Conservation (phyloP, 2,113 vertebrate genomes). For the Spermophilus dauricus region DNA sequence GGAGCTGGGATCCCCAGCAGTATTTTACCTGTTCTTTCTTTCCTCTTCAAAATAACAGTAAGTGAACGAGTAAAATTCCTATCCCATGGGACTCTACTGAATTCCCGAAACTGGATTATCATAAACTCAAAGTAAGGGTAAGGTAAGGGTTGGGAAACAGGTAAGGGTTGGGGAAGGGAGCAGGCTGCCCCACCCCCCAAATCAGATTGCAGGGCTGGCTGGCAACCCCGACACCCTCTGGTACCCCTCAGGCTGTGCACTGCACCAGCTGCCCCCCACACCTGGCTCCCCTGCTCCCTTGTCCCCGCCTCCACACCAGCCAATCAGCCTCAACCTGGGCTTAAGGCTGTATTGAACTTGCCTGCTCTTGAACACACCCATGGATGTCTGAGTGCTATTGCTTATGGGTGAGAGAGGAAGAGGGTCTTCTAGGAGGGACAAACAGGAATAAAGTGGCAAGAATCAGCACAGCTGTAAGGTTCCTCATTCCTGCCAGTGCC, state of each 20-base stretch:
- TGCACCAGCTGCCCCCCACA: neutral
- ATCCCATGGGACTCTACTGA: neutral
- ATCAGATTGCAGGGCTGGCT: neutral
- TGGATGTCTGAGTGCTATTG: neutral
- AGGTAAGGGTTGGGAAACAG: no score
- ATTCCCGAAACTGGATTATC: neutral
- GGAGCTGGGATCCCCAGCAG: neutral
- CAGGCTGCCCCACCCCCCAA: no score
- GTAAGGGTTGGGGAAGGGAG: neutral
- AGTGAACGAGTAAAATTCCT: neutral
- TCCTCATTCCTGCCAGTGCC: neutral
- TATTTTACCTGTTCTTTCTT: neutral
- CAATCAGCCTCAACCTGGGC: neutral
- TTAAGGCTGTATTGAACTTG: neutral
- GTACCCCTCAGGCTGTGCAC: neutral
- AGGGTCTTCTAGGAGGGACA: neutral
- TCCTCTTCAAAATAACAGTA: neutral
- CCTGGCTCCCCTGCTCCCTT: neutral
- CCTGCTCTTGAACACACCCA: neutral
- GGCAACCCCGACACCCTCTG: neutral
- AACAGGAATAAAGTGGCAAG: neutral
- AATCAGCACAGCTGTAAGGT: fast-evolving
- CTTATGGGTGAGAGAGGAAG: neutral
- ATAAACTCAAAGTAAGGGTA: neutral
- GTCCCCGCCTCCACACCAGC: neutral